Conservation (phyloP, 2,888 invertebrate genomes). For the Encarsia formosa region DNA sequence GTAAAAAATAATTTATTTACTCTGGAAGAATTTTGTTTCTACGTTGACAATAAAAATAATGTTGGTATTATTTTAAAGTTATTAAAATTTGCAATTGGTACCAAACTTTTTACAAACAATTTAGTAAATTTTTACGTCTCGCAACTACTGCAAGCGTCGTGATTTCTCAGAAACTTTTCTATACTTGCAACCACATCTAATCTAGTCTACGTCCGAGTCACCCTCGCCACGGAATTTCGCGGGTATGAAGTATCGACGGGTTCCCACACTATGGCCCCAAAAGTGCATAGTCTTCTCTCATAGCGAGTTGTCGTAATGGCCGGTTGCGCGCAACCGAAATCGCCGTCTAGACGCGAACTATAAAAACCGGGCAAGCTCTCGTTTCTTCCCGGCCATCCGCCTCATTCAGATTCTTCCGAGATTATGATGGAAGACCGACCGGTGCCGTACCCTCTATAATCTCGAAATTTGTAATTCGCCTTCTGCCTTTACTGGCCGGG, state of each 20-base stretch:
- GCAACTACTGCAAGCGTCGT: no score
- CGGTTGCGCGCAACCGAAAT: constrained; percentile 18
- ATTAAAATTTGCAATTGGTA: no score
- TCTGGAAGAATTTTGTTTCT: no score
- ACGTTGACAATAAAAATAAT: no score
- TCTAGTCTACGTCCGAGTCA: no score
- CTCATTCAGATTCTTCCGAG: constrained; percentile 49
- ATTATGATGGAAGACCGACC: constrained; percentile 32
- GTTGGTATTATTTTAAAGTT: no score
- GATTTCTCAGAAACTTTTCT: no score
- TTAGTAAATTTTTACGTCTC: no score
- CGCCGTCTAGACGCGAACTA: constrained; percentile 42
- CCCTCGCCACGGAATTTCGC: constrained; percentile 16
- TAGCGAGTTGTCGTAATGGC: constrained; percentile 17
- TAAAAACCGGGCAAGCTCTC: constrained; percentile 27
- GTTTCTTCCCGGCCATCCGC: no score
- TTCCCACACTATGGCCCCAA: constrained; percentile 9
- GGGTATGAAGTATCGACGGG: constrained; percentile 19
- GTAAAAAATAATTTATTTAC: no score
- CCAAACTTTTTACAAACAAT: no score
- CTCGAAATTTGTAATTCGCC: constrained; percentile 23
- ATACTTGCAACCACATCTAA: background rate
- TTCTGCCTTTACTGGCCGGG: constrained; percentile 11
- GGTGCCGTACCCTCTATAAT: constrained; percentile 17
- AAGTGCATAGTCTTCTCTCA: constrained; percentile 17